phyloP scores from a whole-genome alignment of 2,888 invertebrate genomes.

The Dicyrtomina minuta region DNA sequence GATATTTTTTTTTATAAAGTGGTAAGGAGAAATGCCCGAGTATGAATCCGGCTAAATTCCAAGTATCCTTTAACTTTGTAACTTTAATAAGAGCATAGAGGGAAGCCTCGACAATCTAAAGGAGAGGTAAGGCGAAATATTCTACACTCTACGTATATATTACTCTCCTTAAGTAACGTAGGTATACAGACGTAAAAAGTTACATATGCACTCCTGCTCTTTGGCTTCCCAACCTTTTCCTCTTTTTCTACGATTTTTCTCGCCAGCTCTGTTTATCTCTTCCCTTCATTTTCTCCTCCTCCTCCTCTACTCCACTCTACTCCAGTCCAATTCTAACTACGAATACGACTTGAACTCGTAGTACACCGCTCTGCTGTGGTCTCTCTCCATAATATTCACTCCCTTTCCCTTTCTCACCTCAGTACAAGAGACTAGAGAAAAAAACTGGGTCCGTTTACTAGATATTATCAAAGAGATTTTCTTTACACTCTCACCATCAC shows the following conservation, averaged over 20 bases:
- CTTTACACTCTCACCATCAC: too few species aligned
- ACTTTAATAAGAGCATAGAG: too few species aligned
- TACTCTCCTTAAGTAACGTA: neutral
- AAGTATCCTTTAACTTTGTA: too few species aligned
- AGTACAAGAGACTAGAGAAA: neutral
- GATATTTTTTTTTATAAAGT: conserved; percentile 26
- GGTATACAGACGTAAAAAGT: too few species aligned
- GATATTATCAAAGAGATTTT: too few species aligned
- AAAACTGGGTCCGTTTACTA: too few species aligned
- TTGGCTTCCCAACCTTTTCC: conserved; percentile 14
- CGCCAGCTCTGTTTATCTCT: neutral
- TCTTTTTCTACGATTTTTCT: neutral
- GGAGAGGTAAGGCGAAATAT: too few species aligned
- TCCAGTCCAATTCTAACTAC: neutral
- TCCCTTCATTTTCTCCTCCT: neutral
- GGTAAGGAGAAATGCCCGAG: conserved; percentile 16
- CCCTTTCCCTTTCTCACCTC: neutral
- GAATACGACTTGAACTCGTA: too few species aligned
- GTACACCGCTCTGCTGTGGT: neutral
- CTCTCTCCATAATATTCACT: neutral
- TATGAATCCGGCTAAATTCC: conserved; percentile 15
- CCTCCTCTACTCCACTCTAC: neutral
- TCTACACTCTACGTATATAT: too few species aligned
- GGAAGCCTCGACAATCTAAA: too few species aligned
- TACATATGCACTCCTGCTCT: conserved; percentile 7